Evolutionary conservation across 2,113 vertebrate species (phyloP).

Genomic region (Nasalis larvatus): DNA sequence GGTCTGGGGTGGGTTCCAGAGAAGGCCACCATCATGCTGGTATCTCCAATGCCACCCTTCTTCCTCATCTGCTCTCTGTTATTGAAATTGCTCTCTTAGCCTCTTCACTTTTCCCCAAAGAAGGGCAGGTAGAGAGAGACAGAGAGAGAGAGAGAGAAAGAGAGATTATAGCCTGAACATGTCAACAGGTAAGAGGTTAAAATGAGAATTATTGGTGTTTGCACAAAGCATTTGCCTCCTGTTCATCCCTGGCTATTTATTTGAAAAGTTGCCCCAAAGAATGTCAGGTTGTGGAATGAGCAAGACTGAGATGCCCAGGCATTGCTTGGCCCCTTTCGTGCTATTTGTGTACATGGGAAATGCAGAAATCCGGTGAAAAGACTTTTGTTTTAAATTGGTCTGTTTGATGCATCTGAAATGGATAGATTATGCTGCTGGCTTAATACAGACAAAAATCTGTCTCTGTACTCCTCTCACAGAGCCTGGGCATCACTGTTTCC

Average conservation of each 20-base stretch:
- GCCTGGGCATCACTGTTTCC: background rate
- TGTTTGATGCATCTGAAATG: constrained; percentile 12
- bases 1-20: accelerated
- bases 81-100: background rate
- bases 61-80: background rate
- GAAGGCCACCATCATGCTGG: background rate
- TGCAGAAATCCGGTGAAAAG: constrained; percentile 37
- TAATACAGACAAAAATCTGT: constrained; percentile 12
- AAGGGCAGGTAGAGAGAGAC: background rate
- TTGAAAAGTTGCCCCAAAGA: constrained; percentile 47
- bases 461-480: accelerated
- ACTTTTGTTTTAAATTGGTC: constrained; percentile 55
- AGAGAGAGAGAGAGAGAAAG: background rate
- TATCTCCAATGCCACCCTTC: background rate
- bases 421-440: constrained; percentile 20
- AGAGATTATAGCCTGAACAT: background rate
- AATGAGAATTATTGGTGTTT: constrained; percentile 45
- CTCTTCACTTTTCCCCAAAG: background rate
- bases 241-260: constrained; percentile 32
- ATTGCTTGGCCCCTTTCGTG: background rate
- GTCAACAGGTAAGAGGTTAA: background rate
- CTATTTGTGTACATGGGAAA: constrained; percentile 19
- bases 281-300: constrained; percentile 17
- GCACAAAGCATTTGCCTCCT: constrained; percentile 38
- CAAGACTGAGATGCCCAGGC: background rate